These are phyloP conservation scores for Ecliptopera silaceata DNA, from an alignment of 2,888 invertebrate genomes.

Conservation along the genomic window DNA sequence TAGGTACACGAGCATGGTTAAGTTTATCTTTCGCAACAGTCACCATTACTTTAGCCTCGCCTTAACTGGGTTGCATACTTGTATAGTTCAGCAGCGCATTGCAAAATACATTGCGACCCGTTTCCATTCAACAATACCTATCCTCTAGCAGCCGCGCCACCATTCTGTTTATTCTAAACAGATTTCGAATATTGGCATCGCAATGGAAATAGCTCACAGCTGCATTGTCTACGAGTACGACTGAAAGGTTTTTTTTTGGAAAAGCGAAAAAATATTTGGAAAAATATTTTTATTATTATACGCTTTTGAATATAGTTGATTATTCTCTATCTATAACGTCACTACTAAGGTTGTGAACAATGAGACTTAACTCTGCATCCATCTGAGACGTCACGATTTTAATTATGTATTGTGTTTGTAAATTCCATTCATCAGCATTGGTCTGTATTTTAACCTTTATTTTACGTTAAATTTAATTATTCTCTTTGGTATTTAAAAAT, in stretches of 20 bases:
- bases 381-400: too few species aligned
- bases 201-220: slow-evolving; percentile 4
- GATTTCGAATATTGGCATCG: slow-evolving; percentile 20
- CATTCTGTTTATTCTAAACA: slow-evolving; percentile 13
- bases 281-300: background rate
- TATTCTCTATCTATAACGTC: too few species aligned
- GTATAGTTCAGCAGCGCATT: slow-evolving; percentile 22
- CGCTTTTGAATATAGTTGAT: too few species aligned
- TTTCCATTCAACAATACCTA: slow-evolving; percentile 13
- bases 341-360: too few species aligned
- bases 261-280: too few species aligned
- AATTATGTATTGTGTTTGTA: too few species aligned
- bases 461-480: too few species aligned
- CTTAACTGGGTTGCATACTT: slow-evolving; percentile 24
- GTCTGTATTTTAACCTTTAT: too few species aligned
- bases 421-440: too few species aligned
- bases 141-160: slow-evolving; percentile 2
- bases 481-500: too few species aligned
- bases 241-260: slow-evolving; percentile 8
- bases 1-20: slow-evolving; percentile 8
- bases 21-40: slow-evolving; percentile 26
- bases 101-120: slow-evolving; percentile 15
- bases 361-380: too few species aligned
- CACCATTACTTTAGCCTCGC: slow-evolving; percentile 22
- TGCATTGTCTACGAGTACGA: slow-evolving; percentile 10